Conservation (phyloP, 2,113 vertebrate genomes). For the Campylorhamphus procurvoides region DNA sequence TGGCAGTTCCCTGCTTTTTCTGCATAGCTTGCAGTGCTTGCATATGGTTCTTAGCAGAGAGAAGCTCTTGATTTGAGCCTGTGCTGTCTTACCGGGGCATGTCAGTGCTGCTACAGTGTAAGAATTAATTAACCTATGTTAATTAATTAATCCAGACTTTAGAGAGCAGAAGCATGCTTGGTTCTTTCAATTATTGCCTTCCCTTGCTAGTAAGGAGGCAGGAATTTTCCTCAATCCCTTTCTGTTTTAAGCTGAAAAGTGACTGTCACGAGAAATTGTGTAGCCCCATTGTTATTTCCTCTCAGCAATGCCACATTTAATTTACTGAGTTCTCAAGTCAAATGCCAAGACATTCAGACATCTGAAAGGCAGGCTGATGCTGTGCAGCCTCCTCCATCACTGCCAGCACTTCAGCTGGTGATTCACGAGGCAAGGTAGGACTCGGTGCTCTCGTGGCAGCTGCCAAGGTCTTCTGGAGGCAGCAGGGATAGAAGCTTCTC, state of each 20-base stretch:
- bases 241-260: constrained; percentile 23
- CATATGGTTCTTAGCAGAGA: neutral
- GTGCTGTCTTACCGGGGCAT: neutral
- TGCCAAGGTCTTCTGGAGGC: neutral
- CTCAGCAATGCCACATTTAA: constrained; percentile 54
- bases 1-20: neutral
- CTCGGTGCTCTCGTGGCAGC: neutral
- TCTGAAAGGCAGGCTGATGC: constrained; percentile 6
- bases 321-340: constrained; percentile 57
- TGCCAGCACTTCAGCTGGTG: neutral
- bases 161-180: neutral
- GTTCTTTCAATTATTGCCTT: neutral
- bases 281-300: constrained; percentile 39
- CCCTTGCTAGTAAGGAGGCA: neutral
- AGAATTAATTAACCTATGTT: constrained; percentile 45
- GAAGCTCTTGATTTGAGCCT: neutral
- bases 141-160: constrained; percentile 41
- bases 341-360: constrained; percentile 42
- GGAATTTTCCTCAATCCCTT: neutral
- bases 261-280: neutral
- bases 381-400: constrained; percentile 5
- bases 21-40: neutral
- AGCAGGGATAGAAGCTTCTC: neutral
- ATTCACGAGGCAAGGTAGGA: constrained; percentile 9
- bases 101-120: neutral